Evolutionary conservation across 2,797 vertebrate genomes (phyloP).

Genomic region (Pipistrellus pygmaeus): DNA sequence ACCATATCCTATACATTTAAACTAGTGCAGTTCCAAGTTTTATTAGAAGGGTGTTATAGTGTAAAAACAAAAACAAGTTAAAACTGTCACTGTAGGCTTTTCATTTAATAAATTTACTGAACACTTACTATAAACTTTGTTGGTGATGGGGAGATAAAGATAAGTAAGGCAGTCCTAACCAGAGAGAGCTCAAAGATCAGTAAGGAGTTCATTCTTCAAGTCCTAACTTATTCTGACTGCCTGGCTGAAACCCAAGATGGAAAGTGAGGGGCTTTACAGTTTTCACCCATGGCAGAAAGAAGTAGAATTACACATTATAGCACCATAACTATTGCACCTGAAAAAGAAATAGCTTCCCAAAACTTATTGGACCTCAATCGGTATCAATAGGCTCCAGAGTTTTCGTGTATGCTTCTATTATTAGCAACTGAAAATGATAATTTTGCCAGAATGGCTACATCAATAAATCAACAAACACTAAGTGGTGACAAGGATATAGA

Average conservation of each 20-base stretch:
- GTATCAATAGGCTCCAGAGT: not conserved
- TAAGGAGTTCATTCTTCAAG: not conserved
- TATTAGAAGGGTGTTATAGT: not conserved
- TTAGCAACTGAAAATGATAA: conserved; percentile 48
- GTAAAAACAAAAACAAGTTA: conserved; percentile 35
- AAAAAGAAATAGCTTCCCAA: conserved; percentile 46
- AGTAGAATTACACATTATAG: not conserved
- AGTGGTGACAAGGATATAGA: not conserved
- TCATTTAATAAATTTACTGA: conserved; percentile 1
- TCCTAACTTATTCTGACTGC: conserved; percentile 25
- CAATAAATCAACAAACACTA: not conserved
- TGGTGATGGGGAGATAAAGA: not conserved
- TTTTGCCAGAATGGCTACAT: not conserved
- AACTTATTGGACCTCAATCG: not conserved
- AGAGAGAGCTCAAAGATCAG: not conserved
- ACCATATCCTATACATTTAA: not conserved
- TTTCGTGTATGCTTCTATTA: not conserved
- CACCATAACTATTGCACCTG: not conserved
- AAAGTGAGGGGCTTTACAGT: conserved; percentile 30
- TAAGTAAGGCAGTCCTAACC: not conserved
- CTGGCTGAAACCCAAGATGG: conserved; percentile 22
- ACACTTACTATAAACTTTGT: not conserved
- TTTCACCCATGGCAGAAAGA: not conserved
- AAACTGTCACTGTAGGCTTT: conserved; percentile 22
- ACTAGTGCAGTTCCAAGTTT: not conserved